These are phyloP conservation scores for Prorops nasuta DNA, from an alignment of 1,140 invertebrate genomes.

Conservation along the genomic window DNA sequence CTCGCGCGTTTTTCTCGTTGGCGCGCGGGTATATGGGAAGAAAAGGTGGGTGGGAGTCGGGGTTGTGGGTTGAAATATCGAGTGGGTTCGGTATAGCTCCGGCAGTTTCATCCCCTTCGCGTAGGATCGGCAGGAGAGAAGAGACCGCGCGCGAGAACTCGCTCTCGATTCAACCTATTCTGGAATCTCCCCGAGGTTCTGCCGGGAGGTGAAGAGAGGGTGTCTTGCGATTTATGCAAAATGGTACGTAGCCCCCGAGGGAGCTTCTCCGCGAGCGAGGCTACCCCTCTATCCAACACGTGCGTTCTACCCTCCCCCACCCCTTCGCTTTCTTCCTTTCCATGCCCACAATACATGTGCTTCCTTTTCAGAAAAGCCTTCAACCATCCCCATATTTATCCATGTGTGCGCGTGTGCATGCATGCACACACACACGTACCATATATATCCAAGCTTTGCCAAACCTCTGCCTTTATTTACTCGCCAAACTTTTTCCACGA, in stretches of 20 bases:
- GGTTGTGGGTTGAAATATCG: slow-evolving; percentile 24
- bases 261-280: slow-evolving; percentile 33
- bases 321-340: slow-evolving; percentile 1
- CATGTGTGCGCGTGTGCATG: slow-evolving; percentile 11
- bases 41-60: not conserved
- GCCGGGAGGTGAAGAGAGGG: slow-evolving; percentile 30
- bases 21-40: slow-evolving; percentile 18
- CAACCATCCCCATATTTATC: no score
- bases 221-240: slow-evolving; percentile 58
- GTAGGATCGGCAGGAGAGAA: not conserved
- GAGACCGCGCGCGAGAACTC: slow-evolving; percentile 11
- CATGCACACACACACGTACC: slow-evolving; percentile 1
- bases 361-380: no score
- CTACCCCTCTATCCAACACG: slow-evolving; percentile 46
- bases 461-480: slow-evolving; percentile 3
- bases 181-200: slow-evolving; percentile 37
- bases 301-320: slow-evolving; percentile 24
- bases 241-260: slow-evolving; percentile 51
- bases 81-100: slow-evolving; percentile 7
- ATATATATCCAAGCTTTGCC: slow-evolving; percentile 14
- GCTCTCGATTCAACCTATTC: slow-evolving; percentile 35
- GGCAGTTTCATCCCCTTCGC: slow-evolving; percentile 8
- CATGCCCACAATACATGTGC: no score
- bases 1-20: slow-evolving; percentile 20
- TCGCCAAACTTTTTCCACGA: slow-evolving; percentile 3